Evolutionary conservation across 2,797 vertebrate species (phyloP).

Genomic region (Petrocephalus schoutedeni): DNA sequence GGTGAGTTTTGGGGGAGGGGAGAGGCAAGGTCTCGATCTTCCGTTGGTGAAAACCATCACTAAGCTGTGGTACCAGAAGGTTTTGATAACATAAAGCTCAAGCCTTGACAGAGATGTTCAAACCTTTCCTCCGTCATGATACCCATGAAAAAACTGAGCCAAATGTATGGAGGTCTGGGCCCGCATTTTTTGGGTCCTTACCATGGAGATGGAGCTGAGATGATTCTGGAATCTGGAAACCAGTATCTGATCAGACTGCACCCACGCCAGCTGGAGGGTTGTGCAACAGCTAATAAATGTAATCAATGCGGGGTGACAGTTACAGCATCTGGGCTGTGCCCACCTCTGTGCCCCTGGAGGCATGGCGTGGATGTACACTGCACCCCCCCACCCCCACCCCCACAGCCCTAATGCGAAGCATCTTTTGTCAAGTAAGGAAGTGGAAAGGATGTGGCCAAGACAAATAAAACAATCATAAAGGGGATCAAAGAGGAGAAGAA

Average conservation of each 20-base stretch:
- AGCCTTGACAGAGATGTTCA: not conserved
- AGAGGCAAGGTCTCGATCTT: not conserved
- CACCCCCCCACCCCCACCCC: slow-evolving; percentile 31
- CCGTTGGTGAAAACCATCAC: not conserved
- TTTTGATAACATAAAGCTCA: not conserved
- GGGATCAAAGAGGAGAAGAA: slow-evolving; percentile 72
- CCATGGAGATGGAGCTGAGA: not conserved
- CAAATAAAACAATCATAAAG: slow-evolving; percentile 80
- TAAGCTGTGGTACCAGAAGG: not conserved
- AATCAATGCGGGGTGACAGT: slow-evolving; percentile 2
- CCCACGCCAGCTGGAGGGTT: not conserved
- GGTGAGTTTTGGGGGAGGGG: not conserved
- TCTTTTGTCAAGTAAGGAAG: slow-evolving; percentile 68
- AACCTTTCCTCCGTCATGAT: not conserved
- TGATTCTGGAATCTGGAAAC: not conserved
- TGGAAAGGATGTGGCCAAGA: slow-evolving; percentile 81
- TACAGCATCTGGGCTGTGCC: not conserved
- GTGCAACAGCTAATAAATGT: not conserved
- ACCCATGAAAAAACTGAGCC: not conserved
- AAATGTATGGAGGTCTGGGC: not conserved
- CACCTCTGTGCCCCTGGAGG: not conserved
- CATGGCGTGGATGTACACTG: not conserved
- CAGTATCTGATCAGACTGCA: not conserved
- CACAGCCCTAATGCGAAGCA: slow-evolving; percentile 77
- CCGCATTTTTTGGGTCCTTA: not conserved